These are phyloP conservation scores for Xiphorhynchus erythropygius DNA, from an alignment of 2,797 vertebrate species.

Conservation along the genomic window DNA sequence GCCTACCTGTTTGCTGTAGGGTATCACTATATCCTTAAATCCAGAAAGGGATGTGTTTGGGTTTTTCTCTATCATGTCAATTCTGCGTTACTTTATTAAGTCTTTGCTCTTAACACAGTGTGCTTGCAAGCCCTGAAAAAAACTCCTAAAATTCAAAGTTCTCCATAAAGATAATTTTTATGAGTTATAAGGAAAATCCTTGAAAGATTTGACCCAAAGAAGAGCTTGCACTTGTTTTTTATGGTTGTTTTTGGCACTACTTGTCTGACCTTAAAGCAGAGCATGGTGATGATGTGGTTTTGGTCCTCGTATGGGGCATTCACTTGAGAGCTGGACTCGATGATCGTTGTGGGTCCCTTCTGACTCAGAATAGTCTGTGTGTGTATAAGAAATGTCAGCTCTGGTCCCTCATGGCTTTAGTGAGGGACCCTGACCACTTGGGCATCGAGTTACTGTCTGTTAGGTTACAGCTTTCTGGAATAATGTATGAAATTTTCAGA, in stretches of 20 bases:
- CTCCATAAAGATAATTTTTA: background rate
- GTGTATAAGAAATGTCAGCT: background rate
- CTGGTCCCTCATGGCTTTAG: background rate
- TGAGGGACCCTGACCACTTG: background rate
- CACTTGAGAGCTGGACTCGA: background rate
- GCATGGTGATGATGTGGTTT: background rate
- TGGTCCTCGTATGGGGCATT: background rate
- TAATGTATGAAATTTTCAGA: background rate
- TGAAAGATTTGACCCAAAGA: background rate
- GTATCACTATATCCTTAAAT: background rate
- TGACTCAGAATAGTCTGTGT: background rate
- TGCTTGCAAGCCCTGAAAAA: background rate
- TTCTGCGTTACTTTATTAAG: background rate
- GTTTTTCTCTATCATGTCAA: background rate
- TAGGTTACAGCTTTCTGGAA: background rate
- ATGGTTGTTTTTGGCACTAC: background rate
- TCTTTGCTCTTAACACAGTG: background rate
- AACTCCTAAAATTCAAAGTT: background rate
- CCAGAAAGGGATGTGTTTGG: fast-evolving
- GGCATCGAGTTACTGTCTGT: background rate
- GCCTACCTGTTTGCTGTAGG: background rate
- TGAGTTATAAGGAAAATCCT: background rate
- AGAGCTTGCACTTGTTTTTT: background rate
- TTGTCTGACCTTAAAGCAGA: background rate
- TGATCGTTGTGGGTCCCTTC: background rate